Evolutionary conservation across 92 coral and sea anemone genomes (phyloP), one percentile per base, ranked within the genome.

Genomic region (Palythoa heliodiscus): DNA sequence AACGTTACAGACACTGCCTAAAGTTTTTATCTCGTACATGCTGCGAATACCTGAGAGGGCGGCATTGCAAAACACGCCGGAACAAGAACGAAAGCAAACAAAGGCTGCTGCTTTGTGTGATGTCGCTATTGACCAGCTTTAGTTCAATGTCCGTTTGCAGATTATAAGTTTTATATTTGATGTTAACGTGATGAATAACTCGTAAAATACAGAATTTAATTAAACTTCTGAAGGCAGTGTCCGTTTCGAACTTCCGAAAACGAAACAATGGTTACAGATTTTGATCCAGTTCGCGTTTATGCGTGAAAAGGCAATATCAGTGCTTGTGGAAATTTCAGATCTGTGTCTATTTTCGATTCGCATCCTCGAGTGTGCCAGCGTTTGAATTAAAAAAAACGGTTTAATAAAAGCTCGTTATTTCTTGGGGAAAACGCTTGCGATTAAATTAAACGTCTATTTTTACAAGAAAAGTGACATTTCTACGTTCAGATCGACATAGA

Each of bases 231-330:
- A 66, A 80, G 57, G 37, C 37, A 63, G 61, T 40, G 38, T 78
- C 83, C 54, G 83, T 25, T 39, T 80, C 23, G 7, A 80, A 66
- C 74, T 64, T 80, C 60, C 61, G 73, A 80, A 80, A 13, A 50
- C 40, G 40, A 80, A 66, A 80, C 84, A 80, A 80, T 80, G 35
- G 74, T 39, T 47, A n/a, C 43, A 35, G 24, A 47, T 10, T 68
- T 11, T 22, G 72, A 11, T 80, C 60, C 47, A 66, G 39, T 80
- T 80, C 74, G 60, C 84, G 84, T 80, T 66, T 22, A 53, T 40
- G 66, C 74, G 84, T 48, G 84, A 80, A 80, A 80, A 80, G 19
- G 84, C 84, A 80, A 80, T 80, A 80, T 80, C 73, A 66, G 74
- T 40, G 2, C 22, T 40, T 40, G 43, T 47, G 15, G 74, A 80